Conservation (phyloP, 37 sponge, comb jelly and placozoan genomes). For the Crambe crambe region DNA sequence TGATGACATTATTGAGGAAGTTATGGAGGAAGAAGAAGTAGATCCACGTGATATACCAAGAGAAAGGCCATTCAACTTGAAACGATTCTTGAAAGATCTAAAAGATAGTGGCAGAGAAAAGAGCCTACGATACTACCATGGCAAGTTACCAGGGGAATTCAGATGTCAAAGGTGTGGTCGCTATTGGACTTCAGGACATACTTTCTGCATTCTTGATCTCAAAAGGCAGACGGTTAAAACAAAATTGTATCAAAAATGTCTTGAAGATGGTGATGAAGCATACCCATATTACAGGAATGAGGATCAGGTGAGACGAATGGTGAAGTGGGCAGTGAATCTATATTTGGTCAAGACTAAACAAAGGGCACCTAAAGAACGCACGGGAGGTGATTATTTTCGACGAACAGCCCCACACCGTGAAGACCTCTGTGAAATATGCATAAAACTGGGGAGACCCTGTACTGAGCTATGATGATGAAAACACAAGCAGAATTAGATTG, state of each 20-base stretch:
- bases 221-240: conserved; percentile 1
- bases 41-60: too few species aligned
- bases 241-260: conserved; percentile 13
- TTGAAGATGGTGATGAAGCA: neutral
- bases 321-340: conserved; percentile 26
- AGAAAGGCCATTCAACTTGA: neutral
- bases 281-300: conserved; percentile 20
- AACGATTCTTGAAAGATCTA: neutral
- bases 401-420: too few species aligned
- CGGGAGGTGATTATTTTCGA: too few species aligned
- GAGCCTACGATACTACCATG: too few species aligned
- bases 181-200: conserved; percentile 35
- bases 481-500: too few species aligned
- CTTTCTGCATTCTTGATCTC: conserved; percentile 44
- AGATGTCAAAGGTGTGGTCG: neutral
- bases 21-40: too few species aligned
- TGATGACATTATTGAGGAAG: too few species aligned
- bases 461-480: too few species aligned
- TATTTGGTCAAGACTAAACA: conserved; percentile 9
- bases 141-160: conserved; percentile 33
- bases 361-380: neutral
- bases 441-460: too few species aligned
- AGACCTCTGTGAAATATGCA: too few species aligned
- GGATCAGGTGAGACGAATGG: conserved; percentile 19
- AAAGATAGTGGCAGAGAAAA: too few species aligned